Evolutionary conservation across 2,797 vertebrate genomes (phyloP).

Genomic region (Enteromius treurensis): DNA sequence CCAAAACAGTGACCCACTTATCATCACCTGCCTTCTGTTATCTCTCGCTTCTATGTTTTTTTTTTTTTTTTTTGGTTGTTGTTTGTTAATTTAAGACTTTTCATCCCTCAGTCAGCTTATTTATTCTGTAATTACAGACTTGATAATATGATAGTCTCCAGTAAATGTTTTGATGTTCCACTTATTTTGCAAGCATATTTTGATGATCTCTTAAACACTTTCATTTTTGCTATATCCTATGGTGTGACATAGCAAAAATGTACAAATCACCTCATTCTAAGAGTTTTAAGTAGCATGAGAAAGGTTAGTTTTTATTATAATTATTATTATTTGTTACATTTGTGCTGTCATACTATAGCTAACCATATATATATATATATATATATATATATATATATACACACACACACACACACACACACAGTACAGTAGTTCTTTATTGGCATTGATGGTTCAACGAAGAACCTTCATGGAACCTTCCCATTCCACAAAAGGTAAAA

Average conservation of each 20-base stretch:
- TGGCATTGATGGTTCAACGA: neutral
- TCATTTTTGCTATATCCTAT: too few relatives aligned
- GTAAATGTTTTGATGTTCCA: neutral
- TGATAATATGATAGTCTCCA: neutral
- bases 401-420: too few relatives aligned
- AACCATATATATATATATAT: too few relatives aligned
- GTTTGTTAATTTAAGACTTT: neutral
- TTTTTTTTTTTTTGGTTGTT: too few relatives aligned
- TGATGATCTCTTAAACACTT: neutral
- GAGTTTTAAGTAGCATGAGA: too few relatives aligned
- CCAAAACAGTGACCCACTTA: slow-evolving; percentile 16
- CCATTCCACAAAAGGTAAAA: neutral
- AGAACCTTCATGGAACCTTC: neutral
- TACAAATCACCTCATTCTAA: too few relatives aligned
- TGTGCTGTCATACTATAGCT: too few relatives aligned
- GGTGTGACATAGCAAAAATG: too few relatives aligned
- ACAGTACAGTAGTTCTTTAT: neutral
- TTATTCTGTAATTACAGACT: neutral
- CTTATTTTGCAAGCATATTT: neutral
- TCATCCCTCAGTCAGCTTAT: neutral
- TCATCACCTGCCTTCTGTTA: slow-evolving; percentile 28
- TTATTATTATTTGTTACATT: too few relatives aligned
- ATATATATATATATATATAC: too few relatives aligned
- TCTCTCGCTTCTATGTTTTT: neutral
- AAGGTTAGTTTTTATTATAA: too few relatives aligned